Evolutionary conservation across 2,113 vertebrate genomes (phyloP).

Genomic region (Pitta sordida): DNA sequence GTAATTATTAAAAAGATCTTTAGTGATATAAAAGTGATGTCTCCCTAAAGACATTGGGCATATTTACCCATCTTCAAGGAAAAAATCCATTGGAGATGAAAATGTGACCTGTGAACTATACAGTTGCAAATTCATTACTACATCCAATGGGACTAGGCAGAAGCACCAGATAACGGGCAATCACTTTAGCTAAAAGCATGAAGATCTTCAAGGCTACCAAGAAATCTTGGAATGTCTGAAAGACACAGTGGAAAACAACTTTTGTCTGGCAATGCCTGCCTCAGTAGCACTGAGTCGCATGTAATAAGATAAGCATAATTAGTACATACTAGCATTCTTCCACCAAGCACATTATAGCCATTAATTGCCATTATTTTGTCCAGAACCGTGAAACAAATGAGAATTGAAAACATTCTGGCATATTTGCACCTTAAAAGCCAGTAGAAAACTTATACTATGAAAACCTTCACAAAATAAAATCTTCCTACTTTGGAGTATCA

Average conservation of each 20-base stretch:
- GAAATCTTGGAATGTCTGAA: not conserved
- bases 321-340: no score
- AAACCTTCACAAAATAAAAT: no score
- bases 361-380: no score
- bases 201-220: not conserved
- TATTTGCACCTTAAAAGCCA: no score
- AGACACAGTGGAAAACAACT: not conserved
- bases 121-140: not conserved
- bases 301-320: no score
- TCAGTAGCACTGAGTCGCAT: not conserved
- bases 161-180: not conserved
- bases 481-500: no score
- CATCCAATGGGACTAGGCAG: not conserved
- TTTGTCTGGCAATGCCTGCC: not conserved
- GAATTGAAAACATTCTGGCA: no score
- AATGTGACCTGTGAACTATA: not conserved
- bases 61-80: not conserved
- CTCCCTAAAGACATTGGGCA: not conserved
- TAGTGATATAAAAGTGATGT: not conserved
- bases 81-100: not conserved
- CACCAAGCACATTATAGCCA: no score
- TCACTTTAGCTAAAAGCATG: not conserved
- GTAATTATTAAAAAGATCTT: not conserved
- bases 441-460: no score
- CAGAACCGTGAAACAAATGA: no score